Base-by-base conservation (phyloP, 2,113 vertebrate species). In the Oncorhynchus gorbuscha region DNA sequence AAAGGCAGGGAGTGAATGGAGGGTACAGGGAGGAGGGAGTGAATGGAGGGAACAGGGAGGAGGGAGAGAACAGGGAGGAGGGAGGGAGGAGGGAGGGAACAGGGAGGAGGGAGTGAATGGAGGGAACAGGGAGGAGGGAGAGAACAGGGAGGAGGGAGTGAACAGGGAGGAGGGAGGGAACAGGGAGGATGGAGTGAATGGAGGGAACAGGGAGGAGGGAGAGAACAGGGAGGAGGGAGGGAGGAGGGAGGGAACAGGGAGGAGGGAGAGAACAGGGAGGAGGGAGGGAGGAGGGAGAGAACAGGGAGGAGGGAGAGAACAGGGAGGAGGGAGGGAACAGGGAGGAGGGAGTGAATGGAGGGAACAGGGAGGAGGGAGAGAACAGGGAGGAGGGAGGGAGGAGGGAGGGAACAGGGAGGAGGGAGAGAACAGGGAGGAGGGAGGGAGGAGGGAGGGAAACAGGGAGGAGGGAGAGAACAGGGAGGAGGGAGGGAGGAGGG, bases 51-150 rank as follows among this genome's bases (percentile, higher is more conserved):
- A 7, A 70, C 8, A 30, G n/a, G 18, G 20, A 79, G 83, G 48
- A 28, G 80, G 79, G 76, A 5, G 73, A 12, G 7, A 39, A 26
- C 1, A 39, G 35, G 35, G 6, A 39, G 35, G 35, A 61, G 6
- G 58, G 68, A 35, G 35, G 32, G 5, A 35, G 32, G 32, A 35
- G 5, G 32, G 30, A 24, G 24, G 24, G 32, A 35, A 35, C 32
- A 35, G 5, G 32, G 32, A 32, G 12, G 71, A 71, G 59, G 48
- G 35, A 22, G 45, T n/a, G 58, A 28, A n/a, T 28, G 28, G 3
- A 28, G 5, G 32, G 32, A 7, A 70, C 8, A 30, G n/a, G 18
- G 20, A 79, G 83, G 48, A 28, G 80, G 79, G 76, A 5, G 73
- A 12, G 7, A 39, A 26, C 1, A 39, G 35, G 35, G 6, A 39